Base-by-base conservation (phyloP, 1,140 invertebrate species). In the Tenebrio molitor region DNA sequence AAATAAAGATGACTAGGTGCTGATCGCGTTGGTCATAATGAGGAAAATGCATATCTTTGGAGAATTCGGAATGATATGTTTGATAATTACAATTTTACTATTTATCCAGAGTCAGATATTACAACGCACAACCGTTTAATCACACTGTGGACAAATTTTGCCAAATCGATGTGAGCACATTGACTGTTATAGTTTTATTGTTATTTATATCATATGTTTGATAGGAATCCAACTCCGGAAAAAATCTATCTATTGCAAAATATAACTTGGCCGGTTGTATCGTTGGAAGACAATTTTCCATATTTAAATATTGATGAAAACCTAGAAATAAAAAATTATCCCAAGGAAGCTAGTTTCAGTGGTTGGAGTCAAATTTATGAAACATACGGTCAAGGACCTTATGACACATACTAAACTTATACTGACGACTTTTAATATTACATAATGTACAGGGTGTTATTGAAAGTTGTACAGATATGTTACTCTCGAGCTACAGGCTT, bases 81-180 rank as follows among this genome's bases (percentile, higher is more conserved):
- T 29, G 3, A 58, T 14, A 58, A 53, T 53, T 53, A 58, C 23
- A 14, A 58, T 58, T 58, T 58, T 21, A 5, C 21, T 2, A 6
- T 29, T 33, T 58, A 19, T 14, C 46, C 46, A 4, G 3, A 67
- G n/a, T 17, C 0, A 5, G 71, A 73, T 63, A 14, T 69, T 34
- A 3, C 12, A 25, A 42, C 46, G 14, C 65, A 68, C n/a, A 16
- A 66, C 14, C 44, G 71, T 1, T 10, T 68, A 1, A 0, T 73
- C 2, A 58, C 50, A 21, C n/a, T 73, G 0, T 73, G 64, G 64
- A 68, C 71, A 1, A 69, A 73, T 41, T 73, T 73, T 21, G 46
- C 65, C 0, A 73, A 73, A 29, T 34, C 46, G 5, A 41, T 73
- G 71, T 69, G 62, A 67, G 19, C 23, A 17, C 8, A n/a, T 1